Evolutionary conservation across 1,140 invertebrate genomes (phyloP).

Genomic region (Lepidurus packardi): DNA sequence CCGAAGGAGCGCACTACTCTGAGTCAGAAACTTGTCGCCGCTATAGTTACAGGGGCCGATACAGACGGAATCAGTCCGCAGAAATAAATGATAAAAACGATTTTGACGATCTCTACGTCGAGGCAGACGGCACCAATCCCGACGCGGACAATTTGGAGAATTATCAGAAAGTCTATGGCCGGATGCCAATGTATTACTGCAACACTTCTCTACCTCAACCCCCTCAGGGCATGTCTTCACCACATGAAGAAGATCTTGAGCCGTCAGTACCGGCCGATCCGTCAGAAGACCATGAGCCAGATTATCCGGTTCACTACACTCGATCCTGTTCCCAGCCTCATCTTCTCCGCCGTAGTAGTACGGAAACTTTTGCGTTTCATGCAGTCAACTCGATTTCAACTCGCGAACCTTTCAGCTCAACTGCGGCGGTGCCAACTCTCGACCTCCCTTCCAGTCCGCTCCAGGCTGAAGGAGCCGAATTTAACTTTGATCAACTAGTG

Average conservation of each 20-base stretch:
- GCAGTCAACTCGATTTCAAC: not conserved
- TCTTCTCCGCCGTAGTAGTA: not conserved
- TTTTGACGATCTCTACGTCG: constrained; percentile 27
- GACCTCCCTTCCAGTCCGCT: not conserved
- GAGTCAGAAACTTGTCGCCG: not conserved
- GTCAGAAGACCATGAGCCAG: not conserved
- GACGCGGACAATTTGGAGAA: constrained; percentile 40
- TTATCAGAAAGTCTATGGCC: constrained; percentile 40
- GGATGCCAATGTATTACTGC: constrained; percentile 30
- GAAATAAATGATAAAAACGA: not conserved
- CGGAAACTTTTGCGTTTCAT: not conserved
- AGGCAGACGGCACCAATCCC: constrained; percentile 38
- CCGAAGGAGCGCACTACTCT: not conserved
- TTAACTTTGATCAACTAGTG: constrained; percentile 40
- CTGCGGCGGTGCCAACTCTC: not conserved
- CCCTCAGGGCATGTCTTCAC: constrained; percentile 23
- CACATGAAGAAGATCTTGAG: not conserved
- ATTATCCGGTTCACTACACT: not conserved
- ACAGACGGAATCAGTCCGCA: constrained; percentile 20
- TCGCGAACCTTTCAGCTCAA: not conserved
- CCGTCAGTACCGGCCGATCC: not conserved
- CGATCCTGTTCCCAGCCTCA: constrained; percentile 28
- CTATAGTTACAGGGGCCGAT: too few relatives aligned
- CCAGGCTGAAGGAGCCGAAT: constrained; percentile 37
- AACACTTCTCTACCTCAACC: not conserved